Percentiles rank a stretch among this genome's conserved stretches.
These are phyloP conservation scores for Thereva unica DNA, from an alignment of 2,888 invertebrate species.

Conservation along the genomic window DNA sequence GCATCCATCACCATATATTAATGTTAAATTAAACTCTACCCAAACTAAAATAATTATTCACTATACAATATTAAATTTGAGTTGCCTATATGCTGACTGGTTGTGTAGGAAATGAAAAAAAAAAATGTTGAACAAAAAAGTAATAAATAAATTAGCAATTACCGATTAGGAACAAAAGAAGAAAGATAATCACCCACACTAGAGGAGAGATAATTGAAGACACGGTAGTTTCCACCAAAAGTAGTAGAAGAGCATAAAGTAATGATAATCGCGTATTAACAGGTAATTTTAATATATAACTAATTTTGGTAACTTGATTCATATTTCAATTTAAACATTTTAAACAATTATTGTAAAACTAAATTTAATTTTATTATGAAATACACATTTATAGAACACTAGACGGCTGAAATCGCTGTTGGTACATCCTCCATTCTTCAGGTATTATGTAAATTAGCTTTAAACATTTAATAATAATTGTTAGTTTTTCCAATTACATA, in stretches of 20 bases:
- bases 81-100: slow-evolving; percentile 45
- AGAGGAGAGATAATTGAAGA: slow-evolving; percentile 23
- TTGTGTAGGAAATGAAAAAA: slow-evolving; percentile 39
- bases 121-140: slow-evolving; percentile 24
- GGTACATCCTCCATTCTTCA: slow-evolving; percentile 59
- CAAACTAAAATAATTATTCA: neutral
- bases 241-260: slow-evolving; percentile 10
- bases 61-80: no score
- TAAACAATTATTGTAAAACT: no score
- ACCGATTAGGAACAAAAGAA: slow-evolving; percentile 43
- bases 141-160: slow-evolving; percentile 40
- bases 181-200: slow-evolving; percentile 42
- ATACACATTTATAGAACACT: slow-evolving; percentile 53
- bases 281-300: slow-evolving; percentile 3
- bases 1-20: slow-evolving; percentile 6
- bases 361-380: neutral
- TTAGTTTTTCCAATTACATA: slow-evolving; percentile 19
- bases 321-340: neutral
- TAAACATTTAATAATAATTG: slow-evolving; percentile 45
- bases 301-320: slow-evolving; percentile 3
- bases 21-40: neutral
- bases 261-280: slow-evolving; percentile 11
- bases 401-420: slow-evolving; percentile 58
- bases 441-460: slow-evolving; percentile 59
- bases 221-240: slow-evolving; percentile 16